Base-by-base conservation (phyloP, 2,797 vertebrate genomes). In the Tenualosa thibaudeaui region DNA sequence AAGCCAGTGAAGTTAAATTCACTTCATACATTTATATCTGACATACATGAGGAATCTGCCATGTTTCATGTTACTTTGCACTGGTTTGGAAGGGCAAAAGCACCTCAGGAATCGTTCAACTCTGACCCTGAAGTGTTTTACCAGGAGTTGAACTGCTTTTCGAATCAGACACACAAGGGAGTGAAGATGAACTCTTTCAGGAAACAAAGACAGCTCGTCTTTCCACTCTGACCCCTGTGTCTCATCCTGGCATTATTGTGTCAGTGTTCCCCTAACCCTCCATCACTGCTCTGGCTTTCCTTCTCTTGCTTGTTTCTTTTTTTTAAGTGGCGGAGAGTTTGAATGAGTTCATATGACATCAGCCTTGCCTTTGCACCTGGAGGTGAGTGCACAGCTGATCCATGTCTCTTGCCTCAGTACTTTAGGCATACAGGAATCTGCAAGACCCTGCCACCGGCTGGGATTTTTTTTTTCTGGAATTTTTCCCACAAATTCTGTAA, bases 301-400 rank as follows among this genome's bases (percentile, higher is more conserved):
- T 46, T 78, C 7, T 0, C 40, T 31, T 65, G 7, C 24, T 26
- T 68, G 24, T 31, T 83, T 53, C 31, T 13, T 43, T 82, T 65
- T 82, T 82, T 81, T 81, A 54, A 53, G 40, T 37, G 31, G 5
- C 17, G 75, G 9, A 85, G 62, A 9, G 51, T n/a, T 40, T 83
- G 81, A 84, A 87, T 86, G 84, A 89, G 65, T 85, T 89, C 78
- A 85, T 82, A 56, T 81, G 56, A 65, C 58, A 46, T 82, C 71
- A 75, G 60, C 12, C 46, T 31, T 84, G 82, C 75, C 75, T 71
- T 49, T 53, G 85, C 81, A 86, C 85, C 43, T 51, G 81, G 85
- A 86, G 89, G 75, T 88, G 88, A 87, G 85, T 89, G 88, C 85
- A 86, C 85, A 90, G 90, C 78, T 86, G 49, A 85, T 86, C 81